Conservation (phyloP, 64 coral and sea anemone species). For the Cladopsammia gracilis region DNA sequence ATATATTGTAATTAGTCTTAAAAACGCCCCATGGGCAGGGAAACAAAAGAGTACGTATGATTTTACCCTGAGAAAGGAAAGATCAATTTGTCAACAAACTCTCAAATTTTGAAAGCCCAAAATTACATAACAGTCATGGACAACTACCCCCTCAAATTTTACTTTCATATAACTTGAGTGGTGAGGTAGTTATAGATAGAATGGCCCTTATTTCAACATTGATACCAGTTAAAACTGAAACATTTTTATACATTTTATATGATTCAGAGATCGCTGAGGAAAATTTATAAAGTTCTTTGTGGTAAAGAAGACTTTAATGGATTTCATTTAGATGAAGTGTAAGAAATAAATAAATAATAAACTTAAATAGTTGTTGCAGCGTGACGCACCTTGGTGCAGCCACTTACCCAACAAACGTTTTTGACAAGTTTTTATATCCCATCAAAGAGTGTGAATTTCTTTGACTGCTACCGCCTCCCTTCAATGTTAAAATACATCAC, state of each 20-base stretch:
- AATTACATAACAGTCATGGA: background rate
- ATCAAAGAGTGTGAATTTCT: too few relatives aligned
- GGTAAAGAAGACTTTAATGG: slow-evolving; percentile 26
- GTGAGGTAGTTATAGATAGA: background rate
- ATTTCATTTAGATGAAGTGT: slow-evolving; percentile 6
- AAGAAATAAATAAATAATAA: slow-evolving; percentile 38
- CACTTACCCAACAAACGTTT: too few relatives aligned
- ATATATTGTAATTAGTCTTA: too few relatives aligned
- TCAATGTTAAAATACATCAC: too few relatives aligned
- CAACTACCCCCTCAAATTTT: background rate
- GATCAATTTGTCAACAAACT: background rate
- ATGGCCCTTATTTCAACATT: too few relatives aligned
- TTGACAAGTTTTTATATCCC: too few relatives aligned
- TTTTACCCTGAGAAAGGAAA: background rate
- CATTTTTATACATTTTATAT: slow-evolving; percentile 11
- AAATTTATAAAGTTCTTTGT: slow-evolving; percentile 24
- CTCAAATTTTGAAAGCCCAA: too few relatives aligned
- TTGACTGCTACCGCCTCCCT: too few relatives aligned
- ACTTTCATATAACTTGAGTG: background rate
- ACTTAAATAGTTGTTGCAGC: too few relatives aligned
- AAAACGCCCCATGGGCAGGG: too few relatives aligned
- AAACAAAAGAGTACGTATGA: background rate
- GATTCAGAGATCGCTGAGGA: slow-evolving; percentile 22
- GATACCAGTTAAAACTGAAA: background rate
- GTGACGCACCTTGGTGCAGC: too few relatives aligned